Evolutionary conservation across 1,140 invertebrate genomes (phyloP).

Genomic region (Tenebrio molitor): DNA sequence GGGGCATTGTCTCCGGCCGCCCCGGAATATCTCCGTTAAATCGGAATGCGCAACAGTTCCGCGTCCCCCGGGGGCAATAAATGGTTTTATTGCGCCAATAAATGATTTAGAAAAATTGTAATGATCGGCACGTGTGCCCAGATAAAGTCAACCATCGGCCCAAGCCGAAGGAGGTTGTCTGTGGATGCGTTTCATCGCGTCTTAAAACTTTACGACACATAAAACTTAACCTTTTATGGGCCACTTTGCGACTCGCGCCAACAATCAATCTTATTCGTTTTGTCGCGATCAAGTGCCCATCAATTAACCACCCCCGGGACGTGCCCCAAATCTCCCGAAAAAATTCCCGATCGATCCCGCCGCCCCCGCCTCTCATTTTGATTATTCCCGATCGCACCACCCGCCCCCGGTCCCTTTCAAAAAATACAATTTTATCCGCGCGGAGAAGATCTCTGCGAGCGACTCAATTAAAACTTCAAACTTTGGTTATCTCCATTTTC

Average conservation of each 20-base stretch:
- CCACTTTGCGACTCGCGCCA: constrained; percentile 56
- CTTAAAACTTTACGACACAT: constrained; percentile 66
- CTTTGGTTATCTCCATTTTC: constrained; percentile 53
- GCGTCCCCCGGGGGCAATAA: constrained; percentile 12
- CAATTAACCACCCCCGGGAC: constrained; percentile 16
- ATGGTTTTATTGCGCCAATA: constrained; percentile 51
- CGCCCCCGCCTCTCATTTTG: no score
- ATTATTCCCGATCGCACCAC: no score
- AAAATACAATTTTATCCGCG: constrained; percentile 28
- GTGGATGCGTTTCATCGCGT: constrained; percentile 63
- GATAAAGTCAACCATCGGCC: constrained; percentile 49
- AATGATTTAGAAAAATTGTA: constrained; percentile 57
- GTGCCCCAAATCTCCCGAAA: no score
- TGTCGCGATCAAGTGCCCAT: constrained; percentile 10
- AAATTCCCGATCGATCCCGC: no score
- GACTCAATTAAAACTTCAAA: constrained; percentile 51
- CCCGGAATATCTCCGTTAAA: no score
- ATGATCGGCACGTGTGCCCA: constrained; percentile 55
- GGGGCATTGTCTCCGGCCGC: no score
- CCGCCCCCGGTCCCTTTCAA: no score
- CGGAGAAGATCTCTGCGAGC: not conserved
- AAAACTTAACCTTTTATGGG: constrained; percentile 66
- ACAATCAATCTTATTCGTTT: constrained; percentile 60
- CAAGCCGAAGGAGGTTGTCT: constrained; percentile 59
- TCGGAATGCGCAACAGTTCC: not conserved